These are phyloP conservation scores for Pachyuromys duprasi DNA, from an alignment of 2,797 vertebrate genomes.

Conservation along the genomic window DNA sequence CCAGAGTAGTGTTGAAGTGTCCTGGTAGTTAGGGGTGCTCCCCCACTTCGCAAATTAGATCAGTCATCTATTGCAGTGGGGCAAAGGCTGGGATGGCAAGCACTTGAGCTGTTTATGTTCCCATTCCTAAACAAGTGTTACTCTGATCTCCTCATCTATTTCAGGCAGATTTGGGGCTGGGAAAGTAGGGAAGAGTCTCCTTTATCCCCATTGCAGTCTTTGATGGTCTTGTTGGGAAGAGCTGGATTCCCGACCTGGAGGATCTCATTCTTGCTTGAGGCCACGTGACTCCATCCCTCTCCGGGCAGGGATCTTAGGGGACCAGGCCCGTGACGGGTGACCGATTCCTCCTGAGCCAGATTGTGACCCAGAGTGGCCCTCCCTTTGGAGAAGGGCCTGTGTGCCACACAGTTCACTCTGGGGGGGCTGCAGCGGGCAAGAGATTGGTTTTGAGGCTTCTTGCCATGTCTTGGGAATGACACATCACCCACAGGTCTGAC, in stretches of 20 bases:
- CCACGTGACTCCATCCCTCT: not conserved
- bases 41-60: not conserved
- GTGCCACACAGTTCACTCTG: not conserved
- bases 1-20: not conserved
- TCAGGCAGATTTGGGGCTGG: not conserved
- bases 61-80: not conserved
- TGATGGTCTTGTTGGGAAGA: not conserved
- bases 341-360: not conserved
- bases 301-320: not conserved
- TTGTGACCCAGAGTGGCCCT: not conserved
- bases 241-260: not conserved
- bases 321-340: too few relatives aligned
- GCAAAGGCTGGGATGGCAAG: too few relatives aligned
- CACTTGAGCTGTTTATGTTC: not conserved
- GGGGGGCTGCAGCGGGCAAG: not conserved
- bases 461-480: not conserved
- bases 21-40: not conserved
- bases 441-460: not conserved
- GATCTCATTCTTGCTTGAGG: not conserved
- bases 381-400: not conserved
- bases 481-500: not conserved
- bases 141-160: not conserved
- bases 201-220: not conserved
- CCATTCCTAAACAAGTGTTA: not conserved
- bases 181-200: not conserved